Evolutionary conservation across 2,113 vertebrate genomes (phyloP), one percentile per base, ranked within the genome.

Genomic region (Spilogale gracilis): DNA sequence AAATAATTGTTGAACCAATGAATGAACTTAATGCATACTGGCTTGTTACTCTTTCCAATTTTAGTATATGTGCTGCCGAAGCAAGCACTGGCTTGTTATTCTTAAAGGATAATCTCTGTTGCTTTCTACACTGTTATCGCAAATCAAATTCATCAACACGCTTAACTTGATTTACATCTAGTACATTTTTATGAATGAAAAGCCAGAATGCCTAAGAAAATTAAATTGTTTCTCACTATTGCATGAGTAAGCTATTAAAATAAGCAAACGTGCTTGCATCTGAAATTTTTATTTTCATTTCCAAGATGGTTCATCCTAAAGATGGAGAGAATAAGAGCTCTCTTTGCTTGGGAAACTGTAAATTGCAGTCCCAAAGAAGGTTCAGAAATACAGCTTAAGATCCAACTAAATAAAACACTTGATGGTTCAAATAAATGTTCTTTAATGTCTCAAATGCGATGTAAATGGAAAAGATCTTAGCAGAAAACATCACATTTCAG

Each of bases 101-200:
- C 63, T 92, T 95, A 96, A 79, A 82, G 78, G 94, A 5, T 96
- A 93, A 96, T 97, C 85, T 95, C 97, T 94, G 2, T 45, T 78
- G 89, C 96, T 94, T 98, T 98, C 84, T 97, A 74, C 78, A 43
- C 43, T 69, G 38, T 89, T 78, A 97, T 97, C 56, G 97, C 95
- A 98, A 89, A 95, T 73, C 84, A 98, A 98, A 98, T 74, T 90
- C 82, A 92, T 82, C 65, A 96, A 96, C 67, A 76, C 87, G 13
- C 67, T 89, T 93, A 79, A 18, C 73, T 38, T 69, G 43, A 65
- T 90, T 97, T 73, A 56, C 48, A 81, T 1, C 32, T 65, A 96
- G 78, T 86, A 74, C 9, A 2, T 45, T 93, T 96, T 76, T 86
- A 32, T 5, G 21, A 95, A 91, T 76, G 69, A 88, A 92, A 98